A percentile compares a stretch with the other conserved stretches of the same genome.
These are phyloP conservation scores for Myopa tessellatipennis DNA, from an alignment of 2,888 invertebrate species.

Conservation along the genomic window DNA sequence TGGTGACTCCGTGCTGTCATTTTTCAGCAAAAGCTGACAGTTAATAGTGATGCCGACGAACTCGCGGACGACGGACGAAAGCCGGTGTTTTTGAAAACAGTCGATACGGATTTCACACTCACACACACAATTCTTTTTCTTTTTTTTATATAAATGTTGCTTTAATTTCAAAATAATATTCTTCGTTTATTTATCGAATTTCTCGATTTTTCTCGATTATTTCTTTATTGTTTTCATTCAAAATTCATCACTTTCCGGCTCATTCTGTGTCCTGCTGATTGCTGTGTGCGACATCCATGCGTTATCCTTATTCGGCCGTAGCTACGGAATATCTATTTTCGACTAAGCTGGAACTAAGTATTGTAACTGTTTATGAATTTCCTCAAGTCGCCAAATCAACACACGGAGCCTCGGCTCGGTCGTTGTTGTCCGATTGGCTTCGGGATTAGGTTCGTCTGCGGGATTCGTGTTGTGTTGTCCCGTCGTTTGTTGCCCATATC, in stretches of 20 bases:
- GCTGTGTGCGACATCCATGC: neutral
- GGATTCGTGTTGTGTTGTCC: neutral
- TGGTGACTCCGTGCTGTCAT: conserved; percentile 7
- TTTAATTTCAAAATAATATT: too few species aligned
- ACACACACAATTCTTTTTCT: neutral
- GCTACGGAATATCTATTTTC: conserved; percentile 61
- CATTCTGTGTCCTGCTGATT: neutral
- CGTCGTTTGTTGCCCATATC: neutral
- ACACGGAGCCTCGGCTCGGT: neutral
- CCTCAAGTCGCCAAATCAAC: conserved; percentile 40
- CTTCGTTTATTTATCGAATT: neutral
- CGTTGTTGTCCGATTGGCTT: neutral
- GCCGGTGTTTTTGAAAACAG: neutral
- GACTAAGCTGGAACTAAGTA: conserved; percentile 61
- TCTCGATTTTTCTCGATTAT: neutral
- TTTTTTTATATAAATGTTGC: neutral
- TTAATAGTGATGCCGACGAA: neutral
- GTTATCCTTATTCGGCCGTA: conserved; percentile 53
- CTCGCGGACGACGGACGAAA: neutral
- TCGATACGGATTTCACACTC: neutral
- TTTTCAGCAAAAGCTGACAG: conserved; percentile 5
- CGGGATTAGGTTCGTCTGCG: neutral
- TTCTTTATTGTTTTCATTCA: neutral
- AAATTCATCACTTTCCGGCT: neutral
- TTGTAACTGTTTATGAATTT: conserved; percentile 62